Conservation (phyloP, 2,113 vertebrate genomes). For the Colistium nudipinnis region DNA sequence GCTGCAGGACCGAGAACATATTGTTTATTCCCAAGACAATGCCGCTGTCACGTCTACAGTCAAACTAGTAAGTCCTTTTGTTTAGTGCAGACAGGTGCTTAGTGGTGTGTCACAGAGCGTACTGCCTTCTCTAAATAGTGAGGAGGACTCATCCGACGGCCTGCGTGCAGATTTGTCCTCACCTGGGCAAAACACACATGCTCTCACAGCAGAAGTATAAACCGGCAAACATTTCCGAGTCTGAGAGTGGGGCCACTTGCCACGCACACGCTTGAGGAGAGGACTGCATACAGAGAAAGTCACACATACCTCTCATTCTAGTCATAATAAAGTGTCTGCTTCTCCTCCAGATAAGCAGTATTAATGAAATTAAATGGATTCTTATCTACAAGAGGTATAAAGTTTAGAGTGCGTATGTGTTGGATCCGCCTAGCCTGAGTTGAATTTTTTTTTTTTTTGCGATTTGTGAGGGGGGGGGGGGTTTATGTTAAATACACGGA, state of each 20-base stretch:
- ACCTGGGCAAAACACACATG: conserved; percentile 32
- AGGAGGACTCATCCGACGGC: conserved; percentile 49
- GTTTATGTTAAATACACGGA: conserved; percentile 62
- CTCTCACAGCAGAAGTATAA: conserved; percentile 24
- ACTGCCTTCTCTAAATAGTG: conserved; percentile 24
- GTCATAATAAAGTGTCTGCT: conserved; percentile 32
- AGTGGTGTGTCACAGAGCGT: conserved; percentile 44
- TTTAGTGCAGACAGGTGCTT: conserved; percentile 53
- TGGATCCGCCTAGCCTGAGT: conserved; percentile 50
- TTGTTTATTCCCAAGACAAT: conserved; percentile 31
- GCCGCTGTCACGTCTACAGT: not conserved
- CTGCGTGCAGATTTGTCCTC: conserved; percentile 25
- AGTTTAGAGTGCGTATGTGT: conserved; percentile 39
- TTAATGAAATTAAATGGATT: conserved; percentile 62
- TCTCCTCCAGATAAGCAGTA: conserved; percentile 43
- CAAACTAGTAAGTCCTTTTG: conserved; percentile 20
- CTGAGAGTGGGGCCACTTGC: conserved; percentile 26
- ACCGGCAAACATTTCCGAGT: conserved; percentile 5
- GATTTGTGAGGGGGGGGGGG: conserved; percentile 43
- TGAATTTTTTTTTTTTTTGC: conserved; percentile 49
- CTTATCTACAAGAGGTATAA: conserved; percentile 45
- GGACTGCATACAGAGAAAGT: conserved; percentile 3
- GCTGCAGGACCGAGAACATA: not conserved
- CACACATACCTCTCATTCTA: not conserved
- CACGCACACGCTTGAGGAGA: conserved; percentile 4